Evolutionary conservation across 2,113 vertebrate species (phyloP), one percentile per base, ranked within the genome.

Genomic region (Prochilodus magdalenae): DNA sequence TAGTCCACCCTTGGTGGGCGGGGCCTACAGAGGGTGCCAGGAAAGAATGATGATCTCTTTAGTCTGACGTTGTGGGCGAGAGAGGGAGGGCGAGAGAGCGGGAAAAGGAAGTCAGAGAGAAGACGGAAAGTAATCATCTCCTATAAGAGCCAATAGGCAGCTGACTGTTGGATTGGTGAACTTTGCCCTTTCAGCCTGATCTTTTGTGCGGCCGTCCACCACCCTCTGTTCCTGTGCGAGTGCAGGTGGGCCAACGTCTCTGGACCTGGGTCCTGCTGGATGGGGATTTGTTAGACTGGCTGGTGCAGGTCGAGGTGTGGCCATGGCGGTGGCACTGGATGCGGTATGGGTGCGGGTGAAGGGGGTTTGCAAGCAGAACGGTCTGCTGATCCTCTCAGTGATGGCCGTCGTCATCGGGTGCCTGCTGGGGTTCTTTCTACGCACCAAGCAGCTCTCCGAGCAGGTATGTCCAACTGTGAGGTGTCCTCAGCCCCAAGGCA

Each of bases 311-410:
- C 40, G 69, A 27, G 73, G 47, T 67, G 51, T 24, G 86, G 85
- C 66, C 83, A 98, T 98, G 97, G 96, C 95, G 15, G 94, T 94
- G 92, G 94, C 92, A 71, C 76, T 96, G 84, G 95, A 96, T 5
- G 95, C 96, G 22, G 81, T 96, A 83, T 95, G 96, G 87, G 87
- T 93, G 80, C 94, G 96, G 78, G 94, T 95, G 89, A 96, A 96
- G 90, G 96, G 96, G 2, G 96, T 97, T 71, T 98, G 95, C 89
- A 95, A 93, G 83, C 96, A 95, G 88, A 99, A 99, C 0, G 97
- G 97, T 16, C 94, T 99, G 85, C 97, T 99, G 87, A 96, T 99
- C 90, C 95, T 99, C 84, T 99, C 98, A 0, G 98, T 99, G 78
- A 14, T 99, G 63, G 98, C 98, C 0, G 98, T 99, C 87, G 94